phyloP scores from a whole-genome alignment of 2,888 invertebrate species.

The Schrankia costaestrigalis region DNA sequence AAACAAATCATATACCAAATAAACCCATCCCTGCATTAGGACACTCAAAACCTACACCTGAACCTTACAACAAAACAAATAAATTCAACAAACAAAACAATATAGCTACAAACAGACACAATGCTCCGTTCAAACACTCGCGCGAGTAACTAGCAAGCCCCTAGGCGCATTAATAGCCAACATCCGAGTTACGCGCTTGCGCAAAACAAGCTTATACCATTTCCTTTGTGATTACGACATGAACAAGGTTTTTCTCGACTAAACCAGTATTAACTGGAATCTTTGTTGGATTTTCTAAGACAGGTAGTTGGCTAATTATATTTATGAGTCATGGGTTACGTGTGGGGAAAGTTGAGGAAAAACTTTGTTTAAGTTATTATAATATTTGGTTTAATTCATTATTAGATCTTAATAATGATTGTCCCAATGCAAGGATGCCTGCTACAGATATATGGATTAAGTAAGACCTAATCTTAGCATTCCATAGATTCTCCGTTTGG shows the following conservation, averaged over 20 bases:
- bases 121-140: slow-evolving; percentile 23
- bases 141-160: slow-evolving; percentile 29
- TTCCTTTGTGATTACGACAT: slow-evolving; percentile 56
- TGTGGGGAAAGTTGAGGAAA: slow-evolving; percentile 27
- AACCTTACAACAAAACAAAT: too few species aligned
- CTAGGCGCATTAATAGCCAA: slow-evolving; percentile 52
- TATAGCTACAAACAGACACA: slow-evolving; percentile 3
- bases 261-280: slow-evolving; percentile 45
- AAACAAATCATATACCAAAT: too few species aligned
- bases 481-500: too few species aligned
- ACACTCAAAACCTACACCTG: neutral
- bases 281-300: slow-evolving; percentile 36
- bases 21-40: too few species aligned
- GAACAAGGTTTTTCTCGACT: slow-evolving; percentile 51
- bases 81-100: too few species aligned
- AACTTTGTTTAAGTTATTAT: too few species aligned
- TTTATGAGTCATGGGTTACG: slow-evolving; percentile 31
- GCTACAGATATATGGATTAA: too few species aligned
- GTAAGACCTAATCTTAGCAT: too few species aligned
- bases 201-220: slow-evolving; percentile 41
- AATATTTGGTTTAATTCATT: too few species aligned
- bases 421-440: too few species aligned
- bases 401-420: too few species aligned
- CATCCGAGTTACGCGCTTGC: slow-evolving; percentile 68
- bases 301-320: slow-evolving; percentile 35